Conservation (phyloP, 2,797 vertebrate genomes). For the Chanos chanos region DNA sequence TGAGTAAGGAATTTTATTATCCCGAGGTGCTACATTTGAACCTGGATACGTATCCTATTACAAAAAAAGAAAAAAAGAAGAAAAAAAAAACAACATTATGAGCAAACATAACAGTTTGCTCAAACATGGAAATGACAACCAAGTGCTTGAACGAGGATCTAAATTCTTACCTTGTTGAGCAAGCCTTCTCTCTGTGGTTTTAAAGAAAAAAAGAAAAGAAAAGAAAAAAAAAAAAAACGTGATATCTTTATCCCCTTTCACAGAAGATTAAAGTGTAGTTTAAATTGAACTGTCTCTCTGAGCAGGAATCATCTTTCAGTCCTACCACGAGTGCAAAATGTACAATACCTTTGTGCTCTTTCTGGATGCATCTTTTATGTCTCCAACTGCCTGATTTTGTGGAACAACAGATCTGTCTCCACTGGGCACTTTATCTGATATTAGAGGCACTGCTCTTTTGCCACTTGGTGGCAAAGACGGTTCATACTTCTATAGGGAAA, state of each 20-base stretch:
- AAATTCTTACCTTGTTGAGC: constrained; percentile 9
- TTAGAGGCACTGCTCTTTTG: constrained; percentile 12
- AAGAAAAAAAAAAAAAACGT: neutral
- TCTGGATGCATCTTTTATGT: no score
- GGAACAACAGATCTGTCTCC: no score
- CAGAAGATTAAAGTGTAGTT: neutral
- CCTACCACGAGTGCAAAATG: no score
- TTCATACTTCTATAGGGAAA: constrained; percentile 15
- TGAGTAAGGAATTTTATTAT: constrained; percentile 20
- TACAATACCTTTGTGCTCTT: no score
- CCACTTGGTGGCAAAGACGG: constrained; percentile 39
- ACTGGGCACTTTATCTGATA: no score
- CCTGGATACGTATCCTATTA: neutral
- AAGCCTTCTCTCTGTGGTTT: neutral
- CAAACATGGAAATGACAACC: neutral
- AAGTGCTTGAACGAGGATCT: neutral
- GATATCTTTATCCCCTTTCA: constrained; percentile 8
- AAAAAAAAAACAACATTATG: constrained; percentile 15
- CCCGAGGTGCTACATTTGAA: constrained; percentile 10
- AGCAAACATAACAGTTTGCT: constrained; percentile 3
- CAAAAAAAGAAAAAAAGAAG: no score
- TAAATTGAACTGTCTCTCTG: no score
- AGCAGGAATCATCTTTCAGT: no score
- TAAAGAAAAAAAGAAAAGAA: no score
- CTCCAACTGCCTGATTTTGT: no score